Evolutionary conservation across 1,140 invertebrate species (phyloP).

Genomic region (Sycophila sp.): DNA sequence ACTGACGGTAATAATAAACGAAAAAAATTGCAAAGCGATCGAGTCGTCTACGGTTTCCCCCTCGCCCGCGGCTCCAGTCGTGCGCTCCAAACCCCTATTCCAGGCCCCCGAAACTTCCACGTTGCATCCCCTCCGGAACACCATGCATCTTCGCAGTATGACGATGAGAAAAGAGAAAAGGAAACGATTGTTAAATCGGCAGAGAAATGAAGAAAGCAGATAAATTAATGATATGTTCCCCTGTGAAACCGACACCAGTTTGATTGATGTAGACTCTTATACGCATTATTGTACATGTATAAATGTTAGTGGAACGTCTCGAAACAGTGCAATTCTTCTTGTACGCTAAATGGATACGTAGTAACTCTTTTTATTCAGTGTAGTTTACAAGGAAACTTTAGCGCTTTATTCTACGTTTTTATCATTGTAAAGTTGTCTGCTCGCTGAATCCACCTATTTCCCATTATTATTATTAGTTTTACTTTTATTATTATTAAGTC

Average conservation of each 20-base stretch:
- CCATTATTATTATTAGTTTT: conserved; percentile 48
- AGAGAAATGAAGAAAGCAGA: not conserved
- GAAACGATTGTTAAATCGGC: conserved; percentile 8
- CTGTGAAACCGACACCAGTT: conserved; percentile 26
- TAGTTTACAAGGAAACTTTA: conserved; percentile 19
- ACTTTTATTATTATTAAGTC: conserved; percentile 40
- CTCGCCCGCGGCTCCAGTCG: too few species aligned
- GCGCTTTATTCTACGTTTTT: conserved; percentile 40
- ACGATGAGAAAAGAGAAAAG: too few species aligned
- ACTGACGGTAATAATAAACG: too few species aligned
- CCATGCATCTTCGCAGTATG: not conserved
- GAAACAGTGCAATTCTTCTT: conserved; percentile 29
- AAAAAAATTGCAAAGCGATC: too few species aligned
- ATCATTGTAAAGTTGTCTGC: conserved; percentile 39
- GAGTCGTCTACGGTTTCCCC: too few species aligned
- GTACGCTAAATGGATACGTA: conserved; percentile 20
- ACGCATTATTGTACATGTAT: conserved; percentile 36
- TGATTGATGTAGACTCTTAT: conserved; percentile 35
- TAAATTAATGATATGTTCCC: too few species aligned
- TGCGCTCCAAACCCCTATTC: too few species aligned
- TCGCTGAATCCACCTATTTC: conserved; percentile 44
- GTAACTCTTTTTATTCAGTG: conserved; percentile 7
- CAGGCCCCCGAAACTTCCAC: too few species aligned
- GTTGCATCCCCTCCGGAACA: not conserved
- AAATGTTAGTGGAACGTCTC: conserved; percentile 21